Percentiles rank a stretch among this genome's conserved stretches.
These are phyloP conservation scores for Eulemur coronatus DNA, from an alignment of 2,797 vertebrate species.

Conservation along the genomic window DNA sequence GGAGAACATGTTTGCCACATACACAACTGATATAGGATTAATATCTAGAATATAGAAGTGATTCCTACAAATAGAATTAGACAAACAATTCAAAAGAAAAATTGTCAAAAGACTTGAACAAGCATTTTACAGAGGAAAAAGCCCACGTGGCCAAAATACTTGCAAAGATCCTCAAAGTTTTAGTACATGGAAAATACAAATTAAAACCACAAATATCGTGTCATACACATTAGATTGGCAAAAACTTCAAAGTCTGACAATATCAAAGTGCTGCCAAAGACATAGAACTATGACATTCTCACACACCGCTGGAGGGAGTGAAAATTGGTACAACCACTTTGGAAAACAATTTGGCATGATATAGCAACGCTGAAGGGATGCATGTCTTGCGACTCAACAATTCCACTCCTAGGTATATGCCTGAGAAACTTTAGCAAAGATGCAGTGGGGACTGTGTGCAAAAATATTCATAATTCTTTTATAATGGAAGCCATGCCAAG, in stretches of 20 bases:
- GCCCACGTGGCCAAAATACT: background rate
- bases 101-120: background rate
- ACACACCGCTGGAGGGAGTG: background rate
- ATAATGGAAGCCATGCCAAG: background rate
- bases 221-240: background rate
- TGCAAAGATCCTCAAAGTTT: background rate
- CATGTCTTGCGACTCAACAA: background rate
- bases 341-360: background rate
- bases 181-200: background rate
- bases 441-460: background rate
- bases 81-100: conserved; percentile 1
- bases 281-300: background rate
- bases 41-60: background rate
- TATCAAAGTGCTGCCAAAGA: background rate
- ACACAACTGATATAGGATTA: background rate
- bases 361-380: background rate
- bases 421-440: background rate
- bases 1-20: background rate
- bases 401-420: background rate
- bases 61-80: background rate
- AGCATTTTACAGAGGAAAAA: background rate
- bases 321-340: background rate
- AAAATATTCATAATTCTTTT: background rate
- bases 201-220: background rate
- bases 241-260: background rate